Evolutionary conservation across 2,113 vertebrate genomes (phyloP).

Genomic region (Apeltes quadracus): DNA sequence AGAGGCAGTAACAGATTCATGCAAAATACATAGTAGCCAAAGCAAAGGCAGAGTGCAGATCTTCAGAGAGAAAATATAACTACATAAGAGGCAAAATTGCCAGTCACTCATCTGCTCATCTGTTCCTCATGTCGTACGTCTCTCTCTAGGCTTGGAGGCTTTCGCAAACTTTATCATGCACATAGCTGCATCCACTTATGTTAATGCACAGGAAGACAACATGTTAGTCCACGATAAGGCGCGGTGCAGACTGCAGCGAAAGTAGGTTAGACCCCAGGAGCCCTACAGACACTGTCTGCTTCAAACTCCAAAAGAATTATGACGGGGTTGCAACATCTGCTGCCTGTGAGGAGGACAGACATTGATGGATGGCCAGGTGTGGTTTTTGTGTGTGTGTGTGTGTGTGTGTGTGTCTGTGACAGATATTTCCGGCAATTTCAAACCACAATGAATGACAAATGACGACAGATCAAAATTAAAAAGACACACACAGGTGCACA

Average conservation of each 20-base stretch:
- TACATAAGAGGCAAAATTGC: neutral
- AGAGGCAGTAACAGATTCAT: neutral
- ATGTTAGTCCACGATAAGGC: slow-evolving; percentile 32
- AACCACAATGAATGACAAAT: slow-evolving; percentile 34
- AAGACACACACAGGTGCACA: slow-evolving; percentile 2
- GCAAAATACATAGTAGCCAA: slow-evolving; percentile 5
- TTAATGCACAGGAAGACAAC: slow-evolving; percentile 41
- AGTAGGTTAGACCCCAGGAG: slow-evolving; percentile 75
- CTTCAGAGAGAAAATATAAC: neutral
- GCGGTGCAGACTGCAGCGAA: slow-evolving; percentile 53
- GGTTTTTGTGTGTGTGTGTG: neutral
- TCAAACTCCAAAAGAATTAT: slow-evolving; percentile 80
- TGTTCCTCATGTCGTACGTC: slow-evolving; percentile 9
- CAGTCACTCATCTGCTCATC: neutral
- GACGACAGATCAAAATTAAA: slow-evolving; percentile 14
- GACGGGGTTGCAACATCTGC: slow-evolving; percentile 80
- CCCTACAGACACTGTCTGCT: slow-evolving; percentile 65
- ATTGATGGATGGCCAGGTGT: slow-evolving; percentile 83
- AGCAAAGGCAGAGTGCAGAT: neutral
- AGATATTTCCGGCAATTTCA: slow-evolving; percentile 41
- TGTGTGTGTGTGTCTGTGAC: slow-evolving; percentile 44
- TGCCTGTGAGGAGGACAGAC: slow-evolving; percentile 68
- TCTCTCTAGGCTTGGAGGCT: neutral
- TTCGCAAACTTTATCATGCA: slow-evolving; percentile 3
- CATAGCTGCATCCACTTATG: neutral